These are phyloP conservation scores for Rapana venosa DNA, from an alignment of 2,888 invertebrate species.

Conservation along the genomic window DNA sequence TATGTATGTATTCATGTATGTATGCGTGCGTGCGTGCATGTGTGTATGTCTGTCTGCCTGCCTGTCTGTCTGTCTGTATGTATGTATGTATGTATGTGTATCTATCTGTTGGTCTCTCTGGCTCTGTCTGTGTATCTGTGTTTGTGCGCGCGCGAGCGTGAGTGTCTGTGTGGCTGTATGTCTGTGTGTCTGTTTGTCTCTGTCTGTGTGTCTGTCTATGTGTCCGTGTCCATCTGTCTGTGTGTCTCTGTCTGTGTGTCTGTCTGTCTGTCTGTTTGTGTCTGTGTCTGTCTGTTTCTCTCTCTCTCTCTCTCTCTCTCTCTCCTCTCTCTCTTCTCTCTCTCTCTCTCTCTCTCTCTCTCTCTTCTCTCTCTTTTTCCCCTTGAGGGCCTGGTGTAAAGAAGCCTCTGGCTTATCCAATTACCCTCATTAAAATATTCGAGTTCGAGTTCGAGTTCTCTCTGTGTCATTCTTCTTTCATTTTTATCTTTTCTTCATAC, in stretches of 20 bases:
- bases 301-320: background rate
- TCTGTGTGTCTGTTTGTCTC: background rate
- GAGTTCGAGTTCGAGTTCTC: too few species aligned
- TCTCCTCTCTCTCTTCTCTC: background rate
- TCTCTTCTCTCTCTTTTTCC: background rate
- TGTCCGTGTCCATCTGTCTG: background rate
- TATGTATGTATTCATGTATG: background rate
- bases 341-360: slow-evolving; percentile 16
- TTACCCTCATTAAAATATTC: too few species aligned
- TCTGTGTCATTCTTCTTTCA: background rate
- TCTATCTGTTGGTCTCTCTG: background rate
- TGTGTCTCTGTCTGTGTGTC: too few species aligned
- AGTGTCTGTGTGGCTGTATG: background rate
- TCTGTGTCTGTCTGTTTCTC: background rate
- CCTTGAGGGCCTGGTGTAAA: too few species aligned
- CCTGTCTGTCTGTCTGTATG: background rate
- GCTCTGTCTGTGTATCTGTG: background rate
- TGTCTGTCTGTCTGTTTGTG: too few species aligned
- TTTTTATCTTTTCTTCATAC: background rate
- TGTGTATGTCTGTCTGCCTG: background rate
- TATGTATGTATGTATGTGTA: background rate
- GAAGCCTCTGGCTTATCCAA: too few species aligned
- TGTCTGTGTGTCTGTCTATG: background rate
- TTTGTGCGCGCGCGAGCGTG: too few species aligned
- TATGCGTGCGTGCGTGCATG: background rate